Evolutionary conservation across 1,140 invertebrate genomes (phyloP).

Genomic region (Sycophaga agraensis): DNA sequence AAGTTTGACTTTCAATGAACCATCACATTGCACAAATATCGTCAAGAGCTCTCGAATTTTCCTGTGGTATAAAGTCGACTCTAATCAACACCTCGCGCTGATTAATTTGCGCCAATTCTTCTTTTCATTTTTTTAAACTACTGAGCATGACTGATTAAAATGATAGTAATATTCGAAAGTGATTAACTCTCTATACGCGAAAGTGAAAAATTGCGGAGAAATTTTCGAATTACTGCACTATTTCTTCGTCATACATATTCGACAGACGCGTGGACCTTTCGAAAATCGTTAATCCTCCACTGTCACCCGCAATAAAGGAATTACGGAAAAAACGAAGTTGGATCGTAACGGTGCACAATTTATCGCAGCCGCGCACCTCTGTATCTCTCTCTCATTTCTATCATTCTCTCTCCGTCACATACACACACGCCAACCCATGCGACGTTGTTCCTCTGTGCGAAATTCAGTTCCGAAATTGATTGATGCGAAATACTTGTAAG

Average conservation of each 20-base stretch:
- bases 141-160: too few species aligned
- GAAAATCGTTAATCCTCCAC: constrained; percentile 20
- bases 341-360: constrained; percentile 12
- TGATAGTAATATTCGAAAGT: too few species aligned
- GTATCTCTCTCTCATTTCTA: too few species aligned
- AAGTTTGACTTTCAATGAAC: too few species aligned
- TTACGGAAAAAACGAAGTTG: constrained; percentile 18
- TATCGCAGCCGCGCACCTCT: constrained; percentile 1
- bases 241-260: constrained; percentile 7
- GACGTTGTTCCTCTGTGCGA: neutral
- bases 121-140: too few species aligned
- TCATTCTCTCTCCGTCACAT: neutral
- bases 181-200: too few species aligned
- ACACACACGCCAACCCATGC: neutral
- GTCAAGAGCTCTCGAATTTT: too few species aligned
- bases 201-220: too few species aligned
- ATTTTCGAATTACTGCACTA: constrained; percentile 4
- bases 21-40: too few species aligned
- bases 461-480: constrained; percentile 1
- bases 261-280: neutral
- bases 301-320: constrained; percentile 25
- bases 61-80: too few species aligned
- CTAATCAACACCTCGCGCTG: too few species aligned
- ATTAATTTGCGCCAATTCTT: too few species aligned
- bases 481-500: constrained; percentile 13